A percentile compares a stretch with the other conserved stretches of the same genome.
phyloP scores from a whole-genome alignment of 2,113 vertebrate genomes.

The Otolemur garnettii region DNA sequence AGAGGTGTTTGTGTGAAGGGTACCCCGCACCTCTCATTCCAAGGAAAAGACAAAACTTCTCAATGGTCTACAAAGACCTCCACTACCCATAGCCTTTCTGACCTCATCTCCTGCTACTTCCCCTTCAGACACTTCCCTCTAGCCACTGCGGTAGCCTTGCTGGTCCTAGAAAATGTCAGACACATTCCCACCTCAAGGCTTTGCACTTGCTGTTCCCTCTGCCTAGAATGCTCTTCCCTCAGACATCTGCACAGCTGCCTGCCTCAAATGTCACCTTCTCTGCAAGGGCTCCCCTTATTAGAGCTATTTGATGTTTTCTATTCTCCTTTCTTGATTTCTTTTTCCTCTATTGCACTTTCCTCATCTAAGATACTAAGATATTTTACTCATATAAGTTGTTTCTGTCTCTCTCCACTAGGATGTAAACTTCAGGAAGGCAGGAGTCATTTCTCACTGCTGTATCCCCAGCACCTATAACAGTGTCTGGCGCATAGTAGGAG shows the following conservation, averaged over 20 bases:
- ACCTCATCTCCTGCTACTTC: background rate
- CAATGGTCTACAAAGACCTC: background rate
- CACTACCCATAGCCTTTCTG: background rate
- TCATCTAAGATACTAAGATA: background rate
- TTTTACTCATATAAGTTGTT: background rate
- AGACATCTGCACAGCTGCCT: background rate
- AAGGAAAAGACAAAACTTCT: background rate
- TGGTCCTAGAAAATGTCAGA: background rate
- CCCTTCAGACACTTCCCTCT: background rate
- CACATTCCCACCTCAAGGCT: background rate
- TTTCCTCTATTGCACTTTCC: background rate
- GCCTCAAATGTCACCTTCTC: background rate
- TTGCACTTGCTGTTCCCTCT: background rate
- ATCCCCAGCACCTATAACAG: background rate
- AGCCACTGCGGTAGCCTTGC: background rate
- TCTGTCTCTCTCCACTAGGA: background rate
- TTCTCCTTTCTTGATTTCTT: background rate
- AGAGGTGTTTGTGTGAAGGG: background rate
- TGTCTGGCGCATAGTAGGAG: background rate
- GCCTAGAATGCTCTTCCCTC: background rate
- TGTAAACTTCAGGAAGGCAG: background rate
- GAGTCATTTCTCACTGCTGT: background rate
- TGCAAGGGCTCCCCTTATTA: background rate
- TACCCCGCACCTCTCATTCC: background rate
- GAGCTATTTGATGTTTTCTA: background rate